phyloP scores from a whole-genome alignment of 1,140 invertebrate genomes.

The Bombus polaris region DNA sequence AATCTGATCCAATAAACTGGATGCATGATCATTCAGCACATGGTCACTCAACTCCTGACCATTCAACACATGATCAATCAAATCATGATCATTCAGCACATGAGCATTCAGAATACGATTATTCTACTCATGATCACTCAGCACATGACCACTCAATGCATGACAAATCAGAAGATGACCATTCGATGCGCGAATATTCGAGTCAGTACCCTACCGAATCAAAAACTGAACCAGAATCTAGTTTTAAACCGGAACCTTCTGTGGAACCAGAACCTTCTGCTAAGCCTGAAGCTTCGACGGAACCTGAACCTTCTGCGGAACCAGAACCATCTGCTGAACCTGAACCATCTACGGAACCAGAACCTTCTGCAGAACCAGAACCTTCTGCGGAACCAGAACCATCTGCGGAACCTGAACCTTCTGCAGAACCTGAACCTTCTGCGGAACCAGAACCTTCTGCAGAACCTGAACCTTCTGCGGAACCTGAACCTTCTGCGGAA shows the following conservation, averaged over 20 bases:
- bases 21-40: conserved; percentile 30
- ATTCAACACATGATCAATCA: neutral
- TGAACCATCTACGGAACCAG: conserved; percentile 66
- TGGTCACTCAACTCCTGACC: neutral
- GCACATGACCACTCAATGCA: neutral
- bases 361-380: conserved; percentile 63
- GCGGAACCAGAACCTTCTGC: neutral
- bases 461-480: accelerated
- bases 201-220: conserved; percentile 17
- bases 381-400: conserved; percentile 64
- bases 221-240: conserved; percentile 66
- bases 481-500: too few species aligned
- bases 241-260: conserved; percentile 54
- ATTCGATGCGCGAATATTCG: neutral
- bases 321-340: conserved; percentile 56
- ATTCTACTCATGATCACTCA: conserved; percentile 19
- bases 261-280: conserved; percentile 64
- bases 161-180: neutral
- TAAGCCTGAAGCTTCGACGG: conserved; percentile 64
- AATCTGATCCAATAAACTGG: neutral
- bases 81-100: neutral
- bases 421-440: neutral
- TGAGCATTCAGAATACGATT: neutral
- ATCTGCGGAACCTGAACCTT: conserved; percentile 43
- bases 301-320: conserved; percentile 61